Evolutionary conservation across 2,888 invertebrate genomes (phyloP).

Genomic region (Parnassius smintheus): DNA sequence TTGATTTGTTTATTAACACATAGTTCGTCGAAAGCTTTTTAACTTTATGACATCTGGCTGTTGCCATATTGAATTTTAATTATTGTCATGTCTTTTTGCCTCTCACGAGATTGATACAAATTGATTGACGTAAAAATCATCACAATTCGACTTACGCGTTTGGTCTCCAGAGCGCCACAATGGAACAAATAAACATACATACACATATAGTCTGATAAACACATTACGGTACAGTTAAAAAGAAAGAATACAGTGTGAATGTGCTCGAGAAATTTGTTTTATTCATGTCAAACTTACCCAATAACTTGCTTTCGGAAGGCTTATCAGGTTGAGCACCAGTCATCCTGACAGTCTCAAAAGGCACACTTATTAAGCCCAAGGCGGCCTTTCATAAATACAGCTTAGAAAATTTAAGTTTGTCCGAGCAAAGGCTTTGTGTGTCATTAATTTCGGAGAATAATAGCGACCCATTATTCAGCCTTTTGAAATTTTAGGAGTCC

Average conservation of each 20-base stretch:
- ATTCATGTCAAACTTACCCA: background rate
- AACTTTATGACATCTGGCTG: too few relatives aligned
- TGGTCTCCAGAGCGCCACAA: too few relatives aligned
- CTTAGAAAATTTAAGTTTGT: slow-evolving; percentile 25
- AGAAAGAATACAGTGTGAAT: background rate
- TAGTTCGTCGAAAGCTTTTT: too few relatives aligned
- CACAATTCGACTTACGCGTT: too few relatives aligned
- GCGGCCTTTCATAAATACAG: slow-evolving; percentile 23
- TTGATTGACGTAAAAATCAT: too few relatives aligned
- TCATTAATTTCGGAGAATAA: slow-evolving; percentile 25
- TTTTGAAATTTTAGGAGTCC: slow-evolving; percentile 17
- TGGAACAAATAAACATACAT: background rate
- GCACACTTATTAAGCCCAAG: slow-evolving; percentile 11
- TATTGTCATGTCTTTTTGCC: too few relatives aligned
- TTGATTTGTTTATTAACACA: too few relatives aligned
- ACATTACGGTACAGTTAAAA: too few relatives aligned
- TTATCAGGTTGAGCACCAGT: slow-evolving; percentile 16
- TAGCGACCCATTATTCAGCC: slow-evolving; percentile 13
- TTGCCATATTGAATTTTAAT: too few relatives aligned
- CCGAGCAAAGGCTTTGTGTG: slow-evolving; percentile 20
- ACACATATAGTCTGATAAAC: background rate
- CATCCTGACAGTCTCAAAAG: slow-evolving; percentile 19
- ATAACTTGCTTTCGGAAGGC: slow-evolving; percentile 1
- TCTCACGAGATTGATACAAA: too few relatives aligned
- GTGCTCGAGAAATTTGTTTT: background rate